A percentile compares a stretch with the other conserved stretches of the same genome.
Evolutionary conservation across 2,113 vertebrate species (phyloP).

Genomic region (Colistium nudipinnis): DNA sequence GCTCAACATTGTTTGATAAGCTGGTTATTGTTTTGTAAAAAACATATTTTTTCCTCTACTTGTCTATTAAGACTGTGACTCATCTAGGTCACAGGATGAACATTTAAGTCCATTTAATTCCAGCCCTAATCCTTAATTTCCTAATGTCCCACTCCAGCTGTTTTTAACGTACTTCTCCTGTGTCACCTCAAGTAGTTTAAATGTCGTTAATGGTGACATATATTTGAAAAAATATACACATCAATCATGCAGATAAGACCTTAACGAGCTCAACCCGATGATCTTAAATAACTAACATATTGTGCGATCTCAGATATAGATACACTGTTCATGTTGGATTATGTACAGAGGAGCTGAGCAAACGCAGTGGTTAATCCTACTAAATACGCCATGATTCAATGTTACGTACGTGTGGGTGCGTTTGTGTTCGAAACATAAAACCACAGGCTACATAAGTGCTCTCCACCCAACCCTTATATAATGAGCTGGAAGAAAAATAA

Average conservation of each 20-base stretch:
- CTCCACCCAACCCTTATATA: too few species aligned
- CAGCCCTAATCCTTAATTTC: neutral
- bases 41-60: neutral
- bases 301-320: constrained; percentile 11
- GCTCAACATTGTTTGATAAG: constrained; percentile 1
- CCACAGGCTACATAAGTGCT: too few species aligned
- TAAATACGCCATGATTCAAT: too few species aligned
- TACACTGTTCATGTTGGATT: neutral
- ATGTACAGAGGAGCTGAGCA: constrained; percentile 14
- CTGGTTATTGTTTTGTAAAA: constrained; percentile 6
- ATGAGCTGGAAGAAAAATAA: too few species aligned
- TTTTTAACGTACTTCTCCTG: neutral
- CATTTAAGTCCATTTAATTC: neutral
- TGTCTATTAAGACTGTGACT: neutral
- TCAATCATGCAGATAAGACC: too few species aligned
- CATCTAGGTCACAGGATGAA: neutral
- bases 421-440: neutral
- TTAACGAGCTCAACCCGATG: neutral
- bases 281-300: neutral
- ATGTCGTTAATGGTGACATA: neutral
- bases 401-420: neutral
- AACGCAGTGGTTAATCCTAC: constrained; percentile 15
- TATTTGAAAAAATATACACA: too few species aligned
- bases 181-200: neutral
- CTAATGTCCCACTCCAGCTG: neutral